Conservation (phyloP, 2,797 vertebrate species). For the Silurus lanzhouensis region DNA sequence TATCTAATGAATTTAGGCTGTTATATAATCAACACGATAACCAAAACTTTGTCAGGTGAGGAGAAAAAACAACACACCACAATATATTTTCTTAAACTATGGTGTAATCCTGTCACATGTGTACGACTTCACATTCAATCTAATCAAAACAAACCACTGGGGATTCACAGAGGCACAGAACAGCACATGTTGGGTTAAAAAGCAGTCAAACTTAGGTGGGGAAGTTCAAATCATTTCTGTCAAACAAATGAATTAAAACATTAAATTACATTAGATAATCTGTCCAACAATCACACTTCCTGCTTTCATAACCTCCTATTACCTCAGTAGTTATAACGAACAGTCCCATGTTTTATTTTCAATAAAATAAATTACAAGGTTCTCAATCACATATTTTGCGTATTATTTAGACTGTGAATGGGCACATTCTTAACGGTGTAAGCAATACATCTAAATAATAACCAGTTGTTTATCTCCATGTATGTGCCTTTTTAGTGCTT, state of each 20-base stretch:
- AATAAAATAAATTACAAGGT: too few species aligned
- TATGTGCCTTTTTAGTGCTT: background rate
- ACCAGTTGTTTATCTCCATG: background rate
- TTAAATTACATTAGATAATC: background rate
- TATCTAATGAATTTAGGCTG: background rate
- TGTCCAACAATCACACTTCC: background rate
- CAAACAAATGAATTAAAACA: background rate
- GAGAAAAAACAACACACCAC: background rate
- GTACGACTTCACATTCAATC: background rate
- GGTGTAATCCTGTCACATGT: background rate
- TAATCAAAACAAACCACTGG: background rate
- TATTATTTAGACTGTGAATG: background rate
- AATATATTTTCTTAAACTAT: background rate
- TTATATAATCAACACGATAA: background rate
- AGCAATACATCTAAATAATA: background rate
- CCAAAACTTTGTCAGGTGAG: background rate
- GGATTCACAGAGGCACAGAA: background rate
- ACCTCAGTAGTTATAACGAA: background rate
- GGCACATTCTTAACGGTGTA: background rate
- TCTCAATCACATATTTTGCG: background rate
- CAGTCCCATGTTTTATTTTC: background rate
- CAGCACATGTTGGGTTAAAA: background rate
- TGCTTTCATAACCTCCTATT: background rate
- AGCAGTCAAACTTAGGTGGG: background rate
- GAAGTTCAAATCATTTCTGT: background rate